phyloP scores from a whole-genome alignment of 2,888 invertebrate genomes.

The Drosophila infuscata region DNA sequence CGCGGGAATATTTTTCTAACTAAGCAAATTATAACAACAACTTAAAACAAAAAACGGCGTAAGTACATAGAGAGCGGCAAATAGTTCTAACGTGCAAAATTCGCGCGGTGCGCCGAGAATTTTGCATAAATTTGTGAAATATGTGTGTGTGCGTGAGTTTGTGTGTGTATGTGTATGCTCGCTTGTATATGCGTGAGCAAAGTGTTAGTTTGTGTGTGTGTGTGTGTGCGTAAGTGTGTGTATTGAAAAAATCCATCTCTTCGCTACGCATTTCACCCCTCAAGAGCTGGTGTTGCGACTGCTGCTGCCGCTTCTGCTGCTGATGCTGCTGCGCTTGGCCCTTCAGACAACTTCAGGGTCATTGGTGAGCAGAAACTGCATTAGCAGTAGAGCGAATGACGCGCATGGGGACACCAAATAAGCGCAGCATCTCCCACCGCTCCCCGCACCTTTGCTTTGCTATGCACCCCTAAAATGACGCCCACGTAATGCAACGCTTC shows the following conservation, averaged over 20 bases:
- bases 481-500: slow-evolving; percentile 56
- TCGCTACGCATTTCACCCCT: slow-evolving; percentile 78
- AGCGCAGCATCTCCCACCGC: slow-evolving; percentile 7
- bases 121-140: slow-evolving; percentile 76
- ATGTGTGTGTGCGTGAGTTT: slow-evolving; percentile 40
- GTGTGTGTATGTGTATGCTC: slow-evolving; percentile 32
- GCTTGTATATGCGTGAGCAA: slow-evolving; percentile 22
- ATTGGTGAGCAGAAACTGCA: slow-evolving; percentile 47
- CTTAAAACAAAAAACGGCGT: slow-evolving; percentile 75
- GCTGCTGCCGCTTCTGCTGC: slow-evolving; percentile 7
- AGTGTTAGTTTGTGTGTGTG: slow-evolving; percentile 30
- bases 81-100: slow-evolving; percentile 36
- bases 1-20: slow-evolving; percentile 72
- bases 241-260: slow-evolving; percentile 79
- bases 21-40: slow-evolving; percentile 51
- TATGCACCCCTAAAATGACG: slow-evolving; percentile 50
- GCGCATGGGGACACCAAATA: slow-evolving; percentile 15
- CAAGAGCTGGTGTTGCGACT: slow-evolving; percentile 47
- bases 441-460: not conserved
- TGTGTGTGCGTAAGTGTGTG: slow-evolving; percentile 52
- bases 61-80: slow-evolving; percentile 57
- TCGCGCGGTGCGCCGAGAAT: slow-evolving; percentile 55
- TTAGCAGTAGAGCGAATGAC: slow-evolving; percentile 13
- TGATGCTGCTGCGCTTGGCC: slow-evolving; percentile 48
- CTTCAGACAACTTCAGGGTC: slow-evolving; percentile 64